phyloP scores from a whole-genome alignment of 2,113 vertebrate genomes.

The Heterotilapia buettikoferi region DNA sequence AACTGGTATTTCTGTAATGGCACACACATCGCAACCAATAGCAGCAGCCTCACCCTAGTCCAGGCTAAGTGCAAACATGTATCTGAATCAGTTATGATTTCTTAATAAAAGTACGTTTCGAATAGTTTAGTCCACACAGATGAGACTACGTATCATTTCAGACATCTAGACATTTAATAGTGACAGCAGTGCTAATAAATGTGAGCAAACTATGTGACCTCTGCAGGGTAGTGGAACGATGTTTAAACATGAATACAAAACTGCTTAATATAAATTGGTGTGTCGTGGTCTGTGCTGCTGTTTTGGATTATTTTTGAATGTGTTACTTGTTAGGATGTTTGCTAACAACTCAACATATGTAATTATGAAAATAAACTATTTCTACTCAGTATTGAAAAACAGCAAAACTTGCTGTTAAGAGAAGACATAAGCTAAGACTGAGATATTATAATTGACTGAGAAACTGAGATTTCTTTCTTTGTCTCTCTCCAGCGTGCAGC shows the following conservation, averaged over 20 bases:
- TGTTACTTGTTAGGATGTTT: not conserved
- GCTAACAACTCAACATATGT: not conserved
- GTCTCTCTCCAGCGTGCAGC: slow-evolving; percentile 78
- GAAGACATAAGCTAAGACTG: fast-evolving
- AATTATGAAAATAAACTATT: not conserved
- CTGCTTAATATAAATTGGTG: not conserved
- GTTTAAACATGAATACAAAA: not conserved
- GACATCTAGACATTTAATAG: not conserved
- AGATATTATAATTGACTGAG: not conserved
- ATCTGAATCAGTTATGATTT: not conserved
- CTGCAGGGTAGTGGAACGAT: not conserved
- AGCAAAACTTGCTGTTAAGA: not conserved
- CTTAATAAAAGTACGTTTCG: not conserved
- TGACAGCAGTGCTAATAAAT: not conserved
- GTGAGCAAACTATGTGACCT: not conserved
- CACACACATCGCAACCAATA: not conserved
- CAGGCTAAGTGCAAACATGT: not conserved
- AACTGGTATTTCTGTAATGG: not conserved
- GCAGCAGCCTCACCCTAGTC: not conserved
- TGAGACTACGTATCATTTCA: not conserved
- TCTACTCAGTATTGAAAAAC: not conserved
- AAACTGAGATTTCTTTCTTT: not conserved
- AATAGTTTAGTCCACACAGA: not conserved
- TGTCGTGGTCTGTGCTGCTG: fast-evolving
- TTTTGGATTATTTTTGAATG: not conserved